Conservation (phyloP, 1,140 invertebrate genomes). For the Scaptomyza hsui region DNA sequence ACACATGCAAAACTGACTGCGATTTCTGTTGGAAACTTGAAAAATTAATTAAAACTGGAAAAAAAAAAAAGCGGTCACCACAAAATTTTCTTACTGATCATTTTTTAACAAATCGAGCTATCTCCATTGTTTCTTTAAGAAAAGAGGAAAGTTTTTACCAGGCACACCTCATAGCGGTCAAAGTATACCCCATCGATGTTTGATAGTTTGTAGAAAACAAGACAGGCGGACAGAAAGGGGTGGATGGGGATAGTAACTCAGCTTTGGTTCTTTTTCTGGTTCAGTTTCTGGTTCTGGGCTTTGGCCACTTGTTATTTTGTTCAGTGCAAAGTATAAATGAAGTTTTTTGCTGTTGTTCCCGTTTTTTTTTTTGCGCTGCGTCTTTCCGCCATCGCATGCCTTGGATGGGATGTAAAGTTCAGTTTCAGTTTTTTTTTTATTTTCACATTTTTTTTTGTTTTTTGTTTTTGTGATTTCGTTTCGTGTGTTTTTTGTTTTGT, state of each 20-base stretch:
- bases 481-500: constrained; percentile 37
- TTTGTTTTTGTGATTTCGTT: constrained; percentile 32
- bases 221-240: background rate
- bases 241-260: background rate
- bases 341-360: constrained; percentile 57
- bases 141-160: too few species aligned
- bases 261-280: background rate
- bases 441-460: constrained; percentile 15
- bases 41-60: too few species aligned
- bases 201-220: constrained; percentile 6
- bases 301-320: constrained; percentile 59
- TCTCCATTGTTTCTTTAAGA: too few species aligned
- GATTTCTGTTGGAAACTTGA: too few species aligned
- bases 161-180: background rate
- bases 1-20: too few species aligned
- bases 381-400: constrained; percentile 38
- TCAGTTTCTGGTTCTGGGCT: constrained; percentile 9
- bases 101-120: too few species aligned
- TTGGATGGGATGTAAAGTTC: constrained; percentile 44
- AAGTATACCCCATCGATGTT: background rate
- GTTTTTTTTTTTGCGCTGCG: constrained; percentile 7
- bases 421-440: constrained; percentile 36
- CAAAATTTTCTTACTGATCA: too few species aligned
- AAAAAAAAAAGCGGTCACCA: too few species aligned
- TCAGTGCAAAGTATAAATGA: constrained; percentile 71